phyloP scores from a whole-genome alignment of 2,797 vertebrate species.

The Cuniculus paca region DNA sequence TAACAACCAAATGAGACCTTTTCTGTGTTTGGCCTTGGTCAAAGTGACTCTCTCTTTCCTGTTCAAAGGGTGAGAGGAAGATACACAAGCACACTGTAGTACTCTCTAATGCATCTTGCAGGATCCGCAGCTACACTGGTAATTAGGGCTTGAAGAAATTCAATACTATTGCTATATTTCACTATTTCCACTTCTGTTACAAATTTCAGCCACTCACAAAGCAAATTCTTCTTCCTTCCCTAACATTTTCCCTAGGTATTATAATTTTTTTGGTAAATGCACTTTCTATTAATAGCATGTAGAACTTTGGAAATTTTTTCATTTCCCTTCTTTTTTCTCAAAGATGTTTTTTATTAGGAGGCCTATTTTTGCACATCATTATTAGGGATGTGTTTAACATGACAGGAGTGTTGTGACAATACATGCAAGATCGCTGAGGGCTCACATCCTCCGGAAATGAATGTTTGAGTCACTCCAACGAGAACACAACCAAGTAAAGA shows the following conservation, averaged over 20 bases:
- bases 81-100: background rate
- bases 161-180: background rate
- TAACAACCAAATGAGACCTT: background rate
- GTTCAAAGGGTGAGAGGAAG: conserved; percentile 10
- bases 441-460: conserved; percentile 15
- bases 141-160: background rate
- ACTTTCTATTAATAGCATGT: background rate
- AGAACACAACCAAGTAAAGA: background rate
- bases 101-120: background rate
- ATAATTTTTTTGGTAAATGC: conserved; percentile 19
- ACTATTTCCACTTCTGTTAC: conserved; percentile 1
- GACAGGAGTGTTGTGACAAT: background rate
- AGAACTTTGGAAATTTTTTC: conserved; percentile 52
- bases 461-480: background rate
- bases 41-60: conserved; percentile 26
- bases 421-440: background rate
- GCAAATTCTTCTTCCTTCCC: background rate
- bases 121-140: background rate
- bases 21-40: background rate
- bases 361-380: background rate
- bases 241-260: background rate
- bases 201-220: background rate
- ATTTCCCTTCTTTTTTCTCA: conserved; percentile 36
- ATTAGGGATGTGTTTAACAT: conserved; percentile 2
- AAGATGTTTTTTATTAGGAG: background rate